Conservation (phyloP, 2,113 vertebrate genomes). For the Trematocara unimaculatum region DNA sequence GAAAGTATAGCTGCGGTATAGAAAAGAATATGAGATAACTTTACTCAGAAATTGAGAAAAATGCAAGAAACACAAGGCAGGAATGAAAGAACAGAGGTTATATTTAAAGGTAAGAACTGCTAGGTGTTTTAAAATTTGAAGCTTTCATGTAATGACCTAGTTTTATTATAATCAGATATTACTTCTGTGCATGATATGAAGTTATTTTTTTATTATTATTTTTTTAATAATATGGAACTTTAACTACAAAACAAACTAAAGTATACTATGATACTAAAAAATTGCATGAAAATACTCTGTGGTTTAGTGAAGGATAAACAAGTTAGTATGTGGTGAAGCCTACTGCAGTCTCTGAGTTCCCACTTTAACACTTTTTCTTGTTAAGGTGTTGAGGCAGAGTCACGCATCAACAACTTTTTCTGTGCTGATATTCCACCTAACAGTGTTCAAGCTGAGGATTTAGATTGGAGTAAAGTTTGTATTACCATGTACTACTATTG, state of each 20-base stretch:
- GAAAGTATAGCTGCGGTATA: background rate
- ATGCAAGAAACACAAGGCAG: background rate
- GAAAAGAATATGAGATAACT: background rate
- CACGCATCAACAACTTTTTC: background rate
- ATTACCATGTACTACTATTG: background rate
- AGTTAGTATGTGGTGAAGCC: background rate
- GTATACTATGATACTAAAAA: background rate
- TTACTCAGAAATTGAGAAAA: background rate
- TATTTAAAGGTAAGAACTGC: background rate
- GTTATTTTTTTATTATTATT: background rate
- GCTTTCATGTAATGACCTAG: background rate
- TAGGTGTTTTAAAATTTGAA: background rate
- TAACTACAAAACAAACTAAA: background rate
- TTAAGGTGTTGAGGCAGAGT: background rate
- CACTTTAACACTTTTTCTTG: background rate
- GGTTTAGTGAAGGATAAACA: background rate
- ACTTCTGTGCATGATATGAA: background rate
- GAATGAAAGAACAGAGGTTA: background rate
- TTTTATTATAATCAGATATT: background rate
- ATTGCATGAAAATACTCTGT: background rate
- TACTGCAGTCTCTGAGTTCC: background rate
- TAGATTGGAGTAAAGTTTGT: background rate
- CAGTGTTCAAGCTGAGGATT: background rate
- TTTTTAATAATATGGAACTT: background rate
- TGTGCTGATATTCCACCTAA: background rate